Percentiles rank a stretch among this genome's conserved stretches.
phyloP scores from a whole-genome alignment of 2,797 vertebrate species.

The Brachyrhaphis roseni region DNA sequence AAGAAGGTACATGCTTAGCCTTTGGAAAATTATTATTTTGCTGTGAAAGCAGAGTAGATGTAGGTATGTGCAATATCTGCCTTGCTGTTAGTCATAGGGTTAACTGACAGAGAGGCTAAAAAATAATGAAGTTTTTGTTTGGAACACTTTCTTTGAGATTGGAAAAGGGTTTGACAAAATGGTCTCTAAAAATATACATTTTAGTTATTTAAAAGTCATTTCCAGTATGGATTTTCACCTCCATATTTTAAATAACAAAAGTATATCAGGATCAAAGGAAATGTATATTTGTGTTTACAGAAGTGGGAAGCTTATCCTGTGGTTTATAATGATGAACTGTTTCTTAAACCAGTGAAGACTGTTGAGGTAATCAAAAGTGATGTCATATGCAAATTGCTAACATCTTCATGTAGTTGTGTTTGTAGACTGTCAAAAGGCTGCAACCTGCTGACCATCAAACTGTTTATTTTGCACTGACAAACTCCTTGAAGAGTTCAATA shows the following conservation, averaged over 20 bases:
- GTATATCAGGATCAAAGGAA: neutral
- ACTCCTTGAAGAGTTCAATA: slow-evolving; percentile 33
- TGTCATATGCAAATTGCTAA: neutral
- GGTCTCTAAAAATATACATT: neutral
- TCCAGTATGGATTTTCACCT: neutral
- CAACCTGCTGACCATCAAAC: slow-evolving; percentile 12
- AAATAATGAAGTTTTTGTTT: neutral
- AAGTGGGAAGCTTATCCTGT: slow-evolving; percentile 10
- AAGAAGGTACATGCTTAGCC: neutral
- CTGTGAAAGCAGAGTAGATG: neutral
- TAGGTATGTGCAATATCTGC: neutral
- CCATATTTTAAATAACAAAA: neutral
- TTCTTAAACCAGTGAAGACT: neutral
- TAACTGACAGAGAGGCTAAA: neutral
- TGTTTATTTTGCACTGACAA: slow-evolving; percentile 45
- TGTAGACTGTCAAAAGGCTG: slow-evolving; percentile 36
- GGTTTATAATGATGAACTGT: neutral
- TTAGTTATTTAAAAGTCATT: neutral
- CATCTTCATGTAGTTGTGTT: slow-evolving; percentile 1
- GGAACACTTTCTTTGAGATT: neutral
- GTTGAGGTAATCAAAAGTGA: neutral
- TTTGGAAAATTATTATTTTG: neutral
- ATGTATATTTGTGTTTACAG: slow-evolving; percentile 23
- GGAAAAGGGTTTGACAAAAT: neutral
- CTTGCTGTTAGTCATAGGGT: neutral